Evolutionary conservation across 1,140 invertebrate species (phyloP).

Genomic region (Nylanderia fulva): DNA sequence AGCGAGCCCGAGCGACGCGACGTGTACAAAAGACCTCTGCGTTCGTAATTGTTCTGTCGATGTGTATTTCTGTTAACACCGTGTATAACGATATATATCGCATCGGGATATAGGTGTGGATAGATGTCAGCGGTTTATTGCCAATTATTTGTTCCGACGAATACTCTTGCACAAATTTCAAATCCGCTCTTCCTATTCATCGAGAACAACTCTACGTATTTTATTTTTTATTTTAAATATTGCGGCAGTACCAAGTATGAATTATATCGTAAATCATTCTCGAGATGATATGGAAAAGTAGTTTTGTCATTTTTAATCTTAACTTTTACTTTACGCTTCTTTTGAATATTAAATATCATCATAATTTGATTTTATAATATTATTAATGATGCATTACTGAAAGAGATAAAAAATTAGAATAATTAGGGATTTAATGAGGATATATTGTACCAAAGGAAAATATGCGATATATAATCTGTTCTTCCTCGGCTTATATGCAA

Average conservation of each 20-base stretch:
- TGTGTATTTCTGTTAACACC: slow-evolving; percentile 22
- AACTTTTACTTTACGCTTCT: not conserved
- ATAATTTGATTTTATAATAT: not conserved
- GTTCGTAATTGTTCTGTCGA: slow-evolving; percentile 46
- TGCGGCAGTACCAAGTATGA: not conserved
- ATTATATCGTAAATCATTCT: not conserved
- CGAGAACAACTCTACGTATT: not conserved
- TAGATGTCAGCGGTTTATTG: not conserved
- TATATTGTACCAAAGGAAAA: not conserved
- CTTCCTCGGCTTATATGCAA: too few species aligned
- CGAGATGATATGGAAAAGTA: not conserved
- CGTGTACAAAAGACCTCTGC: slow-evolving; percentile 16
- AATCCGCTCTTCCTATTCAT: too few species aligned
- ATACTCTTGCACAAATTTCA: not conserved
- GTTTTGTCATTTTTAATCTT: not conserved
- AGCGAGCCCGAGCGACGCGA: not conserved
- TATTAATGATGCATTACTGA: not conserved
- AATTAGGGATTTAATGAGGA: not conserved
- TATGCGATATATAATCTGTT: not conserved
- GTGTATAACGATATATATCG: not conserved
- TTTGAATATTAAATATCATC: not conserved
- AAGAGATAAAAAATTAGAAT: not conserved
- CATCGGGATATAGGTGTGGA: not conserved
- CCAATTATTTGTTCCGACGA: not conserved
- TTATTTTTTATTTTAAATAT: not conserved